These are phyloP conservation scores for Lochmaea crataegi DNA, from an alignment of 2,888 invertebrate genomes.

Conservation along the genomic window DNA sequence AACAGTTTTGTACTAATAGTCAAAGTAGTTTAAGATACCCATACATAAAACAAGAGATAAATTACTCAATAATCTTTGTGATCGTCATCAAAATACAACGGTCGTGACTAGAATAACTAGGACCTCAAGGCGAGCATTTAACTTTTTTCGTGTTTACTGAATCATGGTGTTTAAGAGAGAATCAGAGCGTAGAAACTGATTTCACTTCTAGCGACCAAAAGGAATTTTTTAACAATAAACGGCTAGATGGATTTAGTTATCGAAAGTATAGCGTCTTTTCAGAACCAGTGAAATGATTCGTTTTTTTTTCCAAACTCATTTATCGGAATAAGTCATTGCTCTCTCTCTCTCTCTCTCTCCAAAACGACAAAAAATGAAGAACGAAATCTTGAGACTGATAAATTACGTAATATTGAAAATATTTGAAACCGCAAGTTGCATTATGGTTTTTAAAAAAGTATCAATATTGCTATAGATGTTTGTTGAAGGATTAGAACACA, in stretches of 20 bases:
- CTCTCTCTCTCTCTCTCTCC: not conserved
- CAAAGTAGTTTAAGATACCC: no score
- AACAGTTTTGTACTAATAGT: no score
- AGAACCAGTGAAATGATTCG: not conserved
- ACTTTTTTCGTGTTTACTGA: not conserved
- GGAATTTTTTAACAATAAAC: conserved; percentile 4
- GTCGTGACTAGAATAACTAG: not conserved
- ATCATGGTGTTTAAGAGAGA: not conserved
- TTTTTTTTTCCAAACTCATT: not conserved
- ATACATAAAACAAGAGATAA: no score
- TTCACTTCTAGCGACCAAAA: conserved; percentile 8
- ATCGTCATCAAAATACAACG: no score
- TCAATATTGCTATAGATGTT: not conserved
- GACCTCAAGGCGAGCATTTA: not conserved
- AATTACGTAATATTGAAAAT: not conserved
- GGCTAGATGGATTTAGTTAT: not conserved
- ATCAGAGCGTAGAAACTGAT: conserved; percentile 14
- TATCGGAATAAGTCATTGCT: not conserved
- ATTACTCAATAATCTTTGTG: no score
- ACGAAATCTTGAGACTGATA: not conserved
- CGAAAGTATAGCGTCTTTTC: conserved; percentile 5
- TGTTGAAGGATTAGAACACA: no score
- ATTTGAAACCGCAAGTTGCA: not conserved
- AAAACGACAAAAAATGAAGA: not conserved
- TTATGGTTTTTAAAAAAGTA: not conserved